These are phyloP conservation scores for Phoeniculus purpureus DNA, from an alignment of 2,797 vertebrate species.

Conservation along the genomic window DNA sequence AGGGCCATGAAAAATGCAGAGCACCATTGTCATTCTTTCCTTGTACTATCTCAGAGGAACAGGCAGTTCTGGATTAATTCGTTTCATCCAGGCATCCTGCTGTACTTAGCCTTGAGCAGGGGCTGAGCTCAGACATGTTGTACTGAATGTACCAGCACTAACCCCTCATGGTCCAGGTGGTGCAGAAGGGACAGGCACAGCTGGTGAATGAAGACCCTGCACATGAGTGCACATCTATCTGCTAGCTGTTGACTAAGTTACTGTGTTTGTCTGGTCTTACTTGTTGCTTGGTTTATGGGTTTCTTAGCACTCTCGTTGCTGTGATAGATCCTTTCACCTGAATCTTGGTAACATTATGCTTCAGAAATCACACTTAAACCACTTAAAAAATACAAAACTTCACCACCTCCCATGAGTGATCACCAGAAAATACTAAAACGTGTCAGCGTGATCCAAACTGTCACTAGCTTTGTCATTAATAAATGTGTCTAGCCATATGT, in stretches of 20 bases:
- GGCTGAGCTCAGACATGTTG: background rate
- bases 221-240: accelerated
- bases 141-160: background rate
- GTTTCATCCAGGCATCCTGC: background rate
- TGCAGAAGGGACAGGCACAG: background rate
- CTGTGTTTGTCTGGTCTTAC: background rate
- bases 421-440: background rate
- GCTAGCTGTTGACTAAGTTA: background rate
- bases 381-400: background rate
- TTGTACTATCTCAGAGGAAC: background rate
- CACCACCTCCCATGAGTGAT: background rate
- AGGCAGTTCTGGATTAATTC: background rate
- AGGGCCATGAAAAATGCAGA: background rate
- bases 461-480: slow-evolving; percentile 12
- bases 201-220: background rate
- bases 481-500: slow-evolving; percentile 43
- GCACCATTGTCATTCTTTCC: background rate
- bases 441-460: background rate
- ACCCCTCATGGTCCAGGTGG: accelerated
- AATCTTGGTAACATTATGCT: background rate
- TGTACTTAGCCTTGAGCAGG: background rate
- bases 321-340: background rate
- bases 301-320: background rate
- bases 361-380: background rate
- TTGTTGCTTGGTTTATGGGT: background rate